These are phyloP conservation scores for Rhogogaster chlorosoma DNA, from an alignment of 2,888 invertebrate species.

Conservation along the genomic window DNA sequence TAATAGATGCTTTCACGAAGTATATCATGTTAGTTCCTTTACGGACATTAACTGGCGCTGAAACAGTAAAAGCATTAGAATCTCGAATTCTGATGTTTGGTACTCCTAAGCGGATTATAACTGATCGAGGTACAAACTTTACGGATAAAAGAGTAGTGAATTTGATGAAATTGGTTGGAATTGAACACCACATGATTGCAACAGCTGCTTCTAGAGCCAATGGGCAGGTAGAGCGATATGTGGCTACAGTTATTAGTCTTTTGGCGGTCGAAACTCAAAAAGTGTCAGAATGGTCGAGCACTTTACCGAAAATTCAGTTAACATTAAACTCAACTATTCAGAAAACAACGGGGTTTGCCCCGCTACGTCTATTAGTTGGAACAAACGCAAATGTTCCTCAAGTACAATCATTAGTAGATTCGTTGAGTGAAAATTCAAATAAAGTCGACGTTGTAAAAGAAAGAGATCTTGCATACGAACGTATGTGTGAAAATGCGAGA, in stretches of 20 bases:
- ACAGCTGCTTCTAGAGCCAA: constrained; percentile 55
- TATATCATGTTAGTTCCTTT: constrained; percentile 56
- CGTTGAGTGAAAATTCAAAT: not conserved
- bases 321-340: constrained; percentile 48
- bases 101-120: constrained; percentile 50
- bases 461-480: not conserved
- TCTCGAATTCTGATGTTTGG: constrained; percentile 53
- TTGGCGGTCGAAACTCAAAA: constrained; percentile 50
- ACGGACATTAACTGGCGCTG: constrained; percentile 56
- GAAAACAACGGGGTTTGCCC: constrained; percentile 49
- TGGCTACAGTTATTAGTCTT: constrained; percentile 53
- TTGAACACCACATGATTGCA: not conserved
- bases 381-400: constrained; percentile 25
- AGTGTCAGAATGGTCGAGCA: constrained; percentile 52
- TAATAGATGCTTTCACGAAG: constrained; percentile 57
- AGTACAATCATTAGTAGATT: constrained; percentile 3
- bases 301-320: constrained; percentile 58
- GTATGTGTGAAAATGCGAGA: not conserved
- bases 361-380: constrained; percentile 51
- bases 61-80: constrained; percentile 53
- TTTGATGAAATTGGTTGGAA: not conserved
- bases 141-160: not conserved
- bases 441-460: not conserved
- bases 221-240: constrained; percentile 57
- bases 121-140: constrained; percentile 55